Conservation (phyloP, 2,888 invertebrate genomes). For the Cremastinae sp. region DNA sequence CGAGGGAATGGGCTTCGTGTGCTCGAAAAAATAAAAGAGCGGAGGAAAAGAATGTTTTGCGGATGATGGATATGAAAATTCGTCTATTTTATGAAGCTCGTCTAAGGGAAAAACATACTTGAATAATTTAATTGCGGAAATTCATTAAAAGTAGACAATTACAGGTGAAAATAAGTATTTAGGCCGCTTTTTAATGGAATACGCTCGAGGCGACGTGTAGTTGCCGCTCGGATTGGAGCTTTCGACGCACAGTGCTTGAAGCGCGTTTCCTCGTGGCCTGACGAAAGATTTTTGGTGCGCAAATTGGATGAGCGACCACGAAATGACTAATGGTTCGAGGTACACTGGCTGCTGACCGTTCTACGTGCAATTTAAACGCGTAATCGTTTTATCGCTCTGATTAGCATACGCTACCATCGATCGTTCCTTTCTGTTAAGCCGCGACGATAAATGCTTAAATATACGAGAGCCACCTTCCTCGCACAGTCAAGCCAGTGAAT, state of each 20-base stretch:
- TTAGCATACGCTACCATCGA: constrained; percentile 59
- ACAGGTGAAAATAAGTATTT: too few relatives aligned
- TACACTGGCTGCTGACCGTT: constrained; percentile 50
- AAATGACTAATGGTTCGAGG: constrained; percentile 54
- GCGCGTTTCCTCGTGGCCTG: not conserved
- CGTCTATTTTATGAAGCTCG: too few relatives aligned
- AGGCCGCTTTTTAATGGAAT: too few relatives aligned
- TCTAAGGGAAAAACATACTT: too few relatives aligned
- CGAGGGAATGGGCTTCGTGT: too few relatives aligned
- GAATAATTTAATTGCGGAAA: too few relatives aligned
- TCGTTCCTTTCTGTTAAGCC: constrained; percentile 44
- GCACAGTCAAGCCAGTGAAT: too few relatives aligned
- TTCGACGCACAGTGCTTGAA: not conserved
- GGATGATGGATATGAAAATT: too few relatives aligned
- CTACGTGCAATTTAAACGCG: constrained; percentile 56
- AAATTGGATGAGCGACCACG: constrained; percentile 31
- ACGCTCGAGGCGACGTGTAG: too few relatives aligned
- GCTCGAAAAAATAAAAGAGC: too few relatives aligned
- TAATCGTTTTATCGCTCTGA: constrained; percentile 61
- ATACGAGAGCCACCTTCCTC: not conserved
- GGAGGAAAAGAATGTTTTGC: too few relatives aligned
- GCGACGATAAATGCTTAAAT: constrained; percentile 9
- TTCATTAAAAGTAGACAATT: too few relatives aligned
- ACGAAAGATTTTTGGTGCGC: constrained; percentile 26
- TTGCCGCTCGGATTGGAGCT: not conserved